Evolutionary conservation across 2,113 vertebrate genomes (phyloP), one percentile per base, ranked within the genome.

Genomic region (Vidua chalybeata): DNA sequence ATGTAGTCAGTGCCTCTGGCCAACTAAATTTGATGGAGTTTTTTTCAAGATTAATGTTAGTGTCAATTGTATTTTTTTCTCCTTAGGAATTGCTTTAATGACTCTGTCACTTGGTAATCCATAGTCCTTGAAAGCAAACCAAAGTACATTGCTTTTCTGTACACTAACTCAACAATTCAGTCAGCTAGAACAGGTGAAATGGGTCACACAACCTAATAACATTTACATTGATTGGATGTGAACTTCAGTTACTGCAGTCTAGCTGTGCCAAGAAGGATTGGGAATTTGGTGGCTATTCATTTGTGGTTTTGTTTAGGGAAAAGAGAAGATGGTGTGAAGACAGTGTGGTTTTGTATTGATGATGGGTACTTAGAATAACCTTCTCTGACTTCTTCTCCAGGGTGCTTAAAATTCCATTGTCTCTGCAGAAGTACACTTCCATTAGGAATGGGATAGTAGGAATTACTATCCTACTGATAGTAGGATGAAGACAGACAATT

Each of bases 1-100:
- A 37, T 83, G 13, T 66, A 95, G 61, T 89, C 48, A 62, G 22
- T 87, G 67, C 56, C 45, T 28, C 41, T 59, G 52, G 59, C 28
- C 69, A 96, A 88, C 94, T 87, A 72, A 94, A 82, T 94, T 85
- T 61, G 35, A 49, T 61, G 10, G 11, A 14, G 1, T 3, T 16
- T 55, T 27, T 52, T 20, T 43, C 49, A 93, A 96, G 48, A 94
- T 73, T 93, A 90, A 96, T 95, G 58, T 74, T 96, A 80, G 91
- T 76, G 84, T 63, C 87, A 84, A 75, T 37, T 93, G 33, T 69
- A 54, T 49, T 72, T 80, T 91, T 95, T 66, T 56, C 71, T 95
- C 54, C 66, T 94, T 91, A 96, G 74, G 76, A 95, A 94, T 52
- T 72, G 14, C 95, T 97, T 96, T 97, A 97, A 96, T 95, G 78